Percentiles rank a stretch among this genome's conserved stretches.
Conservation (phyloP, 1,140 invertebrate species). For the Aphelenchoides besseyi region DNA sequence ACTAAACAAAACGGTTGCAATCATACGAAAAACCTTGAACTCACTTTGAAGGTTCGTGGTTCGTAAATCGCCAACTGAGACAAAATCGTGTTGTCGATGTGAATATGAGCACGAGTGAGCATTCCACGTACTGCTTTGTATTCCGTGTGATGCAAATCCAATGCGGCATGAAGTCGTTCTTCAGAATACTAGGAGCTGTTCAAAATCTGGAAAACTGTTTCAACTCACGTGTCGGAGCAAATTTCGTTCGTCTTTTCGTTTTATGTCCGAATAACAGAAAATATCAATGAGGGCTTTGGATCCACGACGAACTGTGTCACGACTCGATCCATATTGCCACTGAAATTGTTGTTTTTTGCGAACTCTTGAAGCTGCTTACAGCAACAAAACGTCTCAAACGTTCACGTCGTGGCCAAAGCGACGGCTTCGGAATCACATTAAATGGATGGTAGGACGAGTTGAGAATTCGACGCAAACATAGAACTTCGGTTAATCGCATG, state of each 20-base stretch:
- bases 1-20: conserved; percentile 39
- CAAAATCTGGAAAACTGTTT: conserved; percentile 16
- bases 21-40: conserved; percentile 17
- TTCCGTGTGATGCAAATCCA: conserved; percentile 49
- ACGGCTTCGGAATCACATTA: conserved; percentile 52
- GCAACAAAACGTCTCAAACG: conserved; percentile 51
- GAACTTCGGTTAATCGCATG: conserved; percentile 43
- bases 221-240: conserved; percentile 47
- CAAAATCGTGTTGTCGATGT: conserved; percentile 49
- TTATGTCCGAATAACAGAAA: conserved; percentile 54
- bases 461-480: conserved; percentile 46
- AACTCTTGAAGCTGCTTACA: conserved; percentile 29
- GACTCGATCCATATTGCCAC: conserved; percentile 57
- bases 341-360: conserved; percentile 32
- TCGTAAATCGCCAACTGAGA: conserved; percentile 59
- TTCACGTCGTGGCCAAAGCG: conserved; percentile 51
- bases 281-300: conserved; percentile 48
- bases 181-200: conserved; percentile 54
- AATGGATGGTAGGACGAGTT: conserved; percentile 52
- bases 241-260: conserved; percentile 47
- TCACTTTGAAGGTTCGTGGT: conserved; percentile 54
- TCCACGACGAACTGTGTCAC: conserved; percentile 40
- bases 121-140: conserved; percentile 45
- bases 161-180: conserved; percentile 45
- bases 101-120: conserved; percentile 52